Evolutionary conservation across 2,797 vertebrate genomes (phyloP), one percentile per base, ranked within the genome.

Genomic region (Channa striata): DNA sequence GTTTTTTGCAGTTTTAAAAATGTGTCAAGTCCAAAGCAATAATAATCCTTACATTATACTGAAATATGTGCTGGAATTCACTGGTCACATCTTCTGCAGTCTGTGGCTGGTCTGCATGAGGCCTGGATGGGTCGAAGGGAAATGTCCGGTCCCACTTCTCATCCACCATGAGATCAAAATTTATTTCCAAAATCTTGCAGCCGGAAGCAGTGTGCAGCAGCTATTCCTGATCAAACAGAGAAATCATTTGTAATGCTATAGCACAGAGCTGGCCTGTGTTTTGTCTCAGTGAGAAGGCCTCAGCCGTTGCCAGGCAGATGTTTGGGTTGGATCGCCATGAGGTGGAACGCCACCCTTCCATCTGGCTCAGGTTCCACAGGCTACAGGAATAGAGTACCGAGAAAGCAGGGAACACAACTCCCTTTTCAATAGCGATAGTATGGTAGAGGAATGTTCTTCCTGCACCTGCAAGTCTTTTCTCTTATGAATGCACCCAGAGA

Each of bases 361-460:
- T 92, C 80, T 92, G 87, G 74, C 89, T 83, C 56, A 2, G 63
- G 50, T 82, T 80, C 78, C 2, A 43, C 49, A 59, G 72, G 53
- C 77, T 79, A 88, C 92, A 90, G 84, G 89, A 90, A 93, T 88
- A 90, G 83, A 92, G 84, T 84, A 80, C 72, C 56, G 72, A 90
- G 89, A 92, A 92, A 88, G 70, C 72, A 70, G 81, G 73, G 80
- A 91, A 83, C 82, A 89, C 74, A 69, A 89, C 77, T 81, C 80
- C 67, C 57, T 64, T 82, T 87, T 80, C 79, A 84, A 74, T 69
- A 68, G 68, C 59, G 13, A 74, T 72, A 85, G 83, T 59, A 85
- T 34, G 54, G 76, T 79, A 66, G 57, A 81, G 80, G 73, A 90
- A 87, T 87, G 87, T 81, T 87, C 81, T 66, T 78, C 78, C 74